Evolutionary conservation across 2,797 vertebrate species (phyloP).

Genomic region (Phaenicophaeus curvirostris): DNA sequence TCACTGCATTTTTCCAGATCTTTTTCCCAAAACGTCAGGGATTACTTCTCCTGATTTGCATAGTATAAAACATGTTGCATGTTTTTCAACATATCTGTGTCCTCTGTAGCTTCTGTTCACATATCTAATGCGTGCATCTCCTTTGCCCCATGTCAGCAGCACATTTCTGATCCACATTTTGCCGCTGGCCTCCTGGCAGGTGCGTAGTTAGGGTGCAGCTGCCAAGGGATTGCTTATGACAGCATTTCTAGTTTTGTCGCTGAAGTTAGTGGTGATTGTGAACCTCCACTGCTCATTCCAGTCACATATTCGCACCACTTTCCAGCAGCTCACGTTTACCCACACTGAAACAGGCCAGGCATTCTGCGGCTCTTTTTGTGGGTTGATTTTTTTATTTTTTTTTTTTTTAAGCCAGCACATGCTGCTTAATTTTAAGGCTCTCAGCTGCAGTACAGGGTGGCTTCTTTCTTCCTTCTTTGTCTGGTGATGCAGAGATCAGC

Average conservation of each 20-base stretch:
- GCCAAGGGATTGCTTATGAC: not conserved
- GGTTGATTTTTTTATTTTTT: not conserved
- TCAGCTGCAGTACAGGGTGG: not conserved
- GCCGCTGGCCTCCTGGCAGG: not conserved
- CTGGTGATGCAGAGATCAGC: not conserved
- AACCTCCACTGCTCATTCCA: constrained; percentile 28
- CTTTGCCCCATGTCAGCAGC: not conserved
- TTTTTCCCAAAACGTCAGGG: not conserved
- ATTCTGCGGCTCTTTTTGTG: constrained; percentile 25
- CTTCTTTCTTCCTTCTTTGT: not conserved
- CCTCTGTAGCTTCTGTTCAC: not conserved
- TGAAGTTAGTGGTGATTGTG: not conserved
- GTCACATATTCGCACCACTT: not conserved
- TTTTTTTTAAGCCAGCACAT: not conserved
- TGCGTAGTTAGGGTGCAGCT: not conserved
- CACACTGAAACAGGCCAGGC: not conserved
- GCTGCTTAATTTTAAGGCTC: not conserved
- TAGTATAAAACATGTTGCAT: not conserved
- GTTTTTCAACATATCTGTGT: not conserved
- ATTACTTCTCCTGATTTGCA: not conserved
- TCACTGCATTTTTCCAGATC: not conserved
- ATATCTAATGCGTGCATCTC: not conserved
- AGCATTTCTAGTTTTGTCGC: not conserved
- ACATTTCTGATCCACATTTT: not conserved
- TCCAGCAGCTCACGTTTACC: constrained; percentile 32